Conservation (phyloP, 1,140 invertebrate species). For the Drosophila biarmipes region DNA sequence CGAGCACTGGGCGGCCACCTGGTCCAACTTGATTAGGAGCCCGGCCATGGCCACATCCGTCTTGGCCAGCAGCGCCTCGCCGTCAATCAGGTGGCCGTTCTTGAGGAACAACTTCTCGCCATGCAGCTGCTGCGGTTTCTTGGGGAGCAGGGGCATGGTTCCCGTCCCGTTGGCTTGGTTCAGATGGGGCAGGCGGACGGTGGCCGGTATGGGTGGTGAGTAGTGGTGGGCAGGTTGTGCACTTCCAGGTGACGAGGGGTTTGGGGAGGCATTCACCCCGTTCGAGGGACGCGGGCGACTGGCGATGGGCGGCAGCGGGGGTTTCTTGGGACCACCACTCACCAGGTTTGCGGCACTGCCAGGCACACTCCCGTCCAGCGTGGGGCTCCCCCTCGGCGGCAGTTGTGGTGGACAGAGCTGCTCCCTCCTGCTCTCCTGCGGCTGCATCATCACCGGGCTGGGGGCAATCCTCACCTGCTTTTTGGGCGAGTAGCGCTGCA, state of each 20-base stretch:
- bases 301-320: constrained; percentile 89
- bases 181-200: constrained; percentile 68
- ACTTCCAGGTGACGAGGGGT: constrained; percentile 41
- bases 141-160: constrained; percentile 54
- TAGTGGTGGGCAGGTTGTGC: constrained; percentile 60
- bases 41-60: constrained; percentile 88
- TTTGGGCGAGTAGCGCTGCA: constrained; percentile 83
- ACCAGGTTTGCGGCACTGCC: constrained; percentile 42
- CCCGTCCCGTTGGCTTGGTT: constrained; percentile 62
- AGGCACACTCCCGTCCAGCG: constrained; percentile 27
- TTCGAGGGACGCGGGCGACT: constrained; percentile 85
- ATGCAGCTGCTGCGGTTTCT: constrained; percentile 78
- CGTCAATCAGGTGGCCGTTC: constrained; percentile 86
- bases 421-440: constrained; percentile 37
- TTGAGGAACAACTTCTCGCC: constrained; percentile 84
- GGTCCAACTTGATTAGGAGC: constrained; percentile 88
- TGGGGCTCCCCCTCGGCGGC: constrained; percentile 85
- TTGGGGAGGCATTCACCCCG: constrained; percentile 42
- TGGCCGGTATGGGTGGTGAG: constrained; percentile 77
- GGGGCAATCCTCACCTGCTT: constrained; percentile 66
- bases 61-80: constrained; percentile 87
- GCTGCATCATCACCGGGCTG: constrained; percentile 34
- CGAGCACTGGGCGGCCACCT: constrained; percentile 88
- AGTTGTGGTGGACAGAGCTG: constrained; percentile 85
- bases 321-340: constrained; percentile 88